Conservation (phyloP, 1,140 invertebrate genomes). For the Gonatopus flavifemur region DNA sequence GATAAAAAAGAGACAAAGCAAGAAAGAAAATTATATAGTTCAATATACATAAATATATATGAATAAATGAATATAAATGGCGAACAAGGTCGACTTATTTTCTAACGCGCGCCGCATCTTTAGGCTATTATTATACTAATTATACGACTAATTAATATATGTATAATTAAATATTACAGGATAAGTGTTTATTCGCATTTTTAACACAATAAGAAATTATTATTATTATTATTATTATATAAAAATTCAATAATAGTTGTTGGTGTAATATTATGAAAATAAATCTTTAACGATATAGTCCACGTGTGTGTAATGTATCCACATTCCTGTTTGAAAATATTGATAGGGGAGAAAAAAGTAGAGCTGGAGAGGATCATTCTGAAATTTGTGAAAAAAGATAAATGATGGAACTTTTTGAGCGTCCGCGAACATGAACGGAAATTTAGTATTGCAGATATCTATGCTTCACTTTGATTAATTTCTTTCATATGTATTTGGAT, state of each 20-base stretch:
- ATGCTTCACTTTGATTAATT: too few species aligned
- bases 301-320: too few species aligned
- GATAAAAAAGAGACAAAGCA: slow-evolving; percentile 7
- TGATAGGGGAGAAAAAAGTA: too few species aligned
- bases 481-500: too few species aligned
- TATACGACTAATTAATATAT: slow-evolving; percentile 37
- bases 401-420: too few species aligned
- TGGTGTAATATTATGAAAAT: slow-evolving; percentile 60
- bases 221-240: slow-evolving; percentile 39
- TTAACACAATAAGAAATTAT: slow-evolving; percentile 55
- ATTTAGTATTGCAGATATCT: too few species aligned
- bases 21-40: slow-evolving; percentile 22
- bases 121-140: slow-evolving; percentile 46
- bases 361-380: too few species aligned
- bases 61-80: slow-evolving; percentile 10
- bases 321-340: too few species aligned
- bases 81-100: slow-evolving; percentile 28
- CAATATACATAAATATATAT: slow-evolving; percentile 15
- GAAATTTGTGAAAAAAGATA: too few species aligned
- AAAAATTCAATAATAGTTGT: slow-evolving; percentile 58
- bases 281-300: slow-evolving; percentile 58
- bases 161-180: slow-evolving; percentile 48
- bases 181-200: slow-evolving; percentile 57
- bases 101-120: slow-evolving; percentile 40
- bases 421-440: too few species aligned